These are phyloP conservation scores for Microplitis demolitor DNA, from an alignment of 1,140 invertebrate species.

Conservation along the genomic window DNA sequence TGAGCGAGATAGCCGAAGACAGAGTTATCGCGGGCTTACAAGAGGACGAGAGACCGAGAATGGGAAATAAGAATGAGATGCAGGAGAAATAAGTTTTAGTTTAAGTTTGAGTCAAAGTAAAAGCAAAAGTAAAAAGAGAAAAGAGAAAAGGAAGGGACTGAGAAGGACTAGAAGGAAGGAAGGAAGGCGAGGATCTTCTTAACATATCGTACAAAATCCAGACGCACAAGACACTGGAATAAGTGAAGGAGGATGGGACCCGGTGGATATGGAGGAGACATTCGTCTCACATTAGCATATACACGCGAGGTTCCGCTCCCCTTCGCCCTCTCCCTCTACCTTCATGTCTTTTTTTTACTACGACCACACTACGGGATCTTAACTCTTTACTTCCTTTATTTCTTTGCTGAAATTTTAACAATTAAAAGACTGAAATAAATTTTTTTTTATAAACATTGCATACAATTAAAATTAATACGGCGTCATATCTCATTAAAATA, in stretches of 20 bases:
- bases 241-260: constrained; percentile 33
- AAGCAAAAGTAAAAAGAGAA: too few species aligned
- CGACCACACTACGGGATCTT: background rate
- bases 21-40: background rate
- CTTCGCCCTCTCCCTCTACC: constrained; percentile 28
- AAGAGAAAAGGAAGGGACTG: too few species aligned
- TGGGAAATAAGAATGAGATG: too few species aligned
- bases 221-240: constrained; percentile 40
- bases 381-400: background rate
- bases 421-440: too few species aligned
- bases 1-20: constrained; percentile 13
- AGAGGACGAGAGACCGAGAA: too few species aligned
- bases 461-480: too few species aligned
- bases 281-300: constrained; percentile 59
- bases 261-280: constrained; percentile 39
- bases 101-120: too few species aligned
- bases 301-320: constrained; percentile 42
- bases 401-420: background rate
- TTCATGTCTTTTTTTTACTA: constrained; percentile 17
- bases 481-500: too few species aligned
- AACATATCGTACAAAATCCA: constrained; percentile 37
- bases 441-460: too few species aligned
- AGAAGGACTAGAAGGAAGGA: background rate
- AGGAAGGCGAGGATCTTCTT: constrained; percentile 38
- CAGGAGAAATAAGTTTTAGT: too few species aligned